These are phyloP conservation scores for Danio kyathit DNA, from an alignment of 2,797 vertebrate genomes.

Conservation along the genomic window DNA sequence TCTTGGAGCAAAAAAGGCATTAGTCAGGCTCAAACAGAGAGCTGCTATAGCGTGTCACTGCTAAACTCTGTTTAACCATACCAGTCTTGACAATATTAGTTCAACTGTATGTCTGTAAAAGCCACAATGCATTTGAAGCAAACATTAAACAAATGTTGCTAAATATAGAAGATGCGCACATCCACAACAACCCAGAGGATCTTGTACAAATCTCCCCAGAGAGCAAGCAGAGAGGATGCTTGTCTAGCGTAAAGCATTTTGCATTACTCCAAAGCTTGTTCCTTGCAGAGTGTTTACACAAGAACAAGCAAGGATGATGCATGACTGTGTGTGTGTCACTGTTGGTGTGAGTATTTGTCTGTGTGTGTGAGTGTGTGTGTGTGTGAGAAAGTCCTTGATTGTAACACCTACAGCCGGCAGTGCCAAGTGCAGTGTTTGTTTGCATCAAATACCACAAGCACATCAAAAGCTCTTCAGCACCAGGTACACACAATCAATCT, in stretches of 20 bases:
- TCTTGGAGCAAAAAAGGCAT: constrained; percentile 12
- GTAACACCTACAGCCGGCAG: constrained; percentile 9
- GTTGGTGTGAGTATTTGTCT: constrained; percentile 7
- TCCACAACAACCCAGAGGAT: neutral
- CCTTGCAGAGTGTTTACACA: constrained; percentile 22
- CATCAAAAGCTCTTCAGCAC: constrained; percentile 1
- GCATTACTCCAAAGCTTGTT: constrained; percentile 11
- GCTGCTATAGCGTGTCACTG: too few species aligned
- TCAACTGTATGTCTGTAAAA: neutral
- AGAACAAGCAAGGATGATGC: constrained; percentile 2
- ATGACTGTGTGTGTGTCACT: constrained; percentile 17
- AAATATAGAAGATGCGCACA: constrained; percentile 8
- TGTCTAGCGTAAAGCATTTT: constrained; percentile 15
- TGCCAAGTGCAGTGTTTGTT: constrained; percentile 14
- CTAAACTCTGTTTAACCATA: constrained; percentile 4
- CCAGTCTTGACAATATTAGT: neutral
- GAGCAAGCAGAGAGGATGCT: neutral
- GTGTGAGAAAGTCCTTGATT: neutral
- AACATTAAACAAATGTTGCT: neutral
- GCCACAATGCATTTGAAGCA: neutral
- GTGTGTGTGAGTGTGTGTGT: constrained; percentile 13
- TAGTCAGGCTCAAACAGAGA: neutral
- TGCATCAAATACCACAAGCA: neutral
- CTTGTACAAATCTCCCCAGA: neutral
- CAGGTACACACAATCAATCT: neutral